Evolutionary conservation across 92 coral and sea anemone species (phyloP).

Genomic region (Desmophyllum pertusum): DNA sequence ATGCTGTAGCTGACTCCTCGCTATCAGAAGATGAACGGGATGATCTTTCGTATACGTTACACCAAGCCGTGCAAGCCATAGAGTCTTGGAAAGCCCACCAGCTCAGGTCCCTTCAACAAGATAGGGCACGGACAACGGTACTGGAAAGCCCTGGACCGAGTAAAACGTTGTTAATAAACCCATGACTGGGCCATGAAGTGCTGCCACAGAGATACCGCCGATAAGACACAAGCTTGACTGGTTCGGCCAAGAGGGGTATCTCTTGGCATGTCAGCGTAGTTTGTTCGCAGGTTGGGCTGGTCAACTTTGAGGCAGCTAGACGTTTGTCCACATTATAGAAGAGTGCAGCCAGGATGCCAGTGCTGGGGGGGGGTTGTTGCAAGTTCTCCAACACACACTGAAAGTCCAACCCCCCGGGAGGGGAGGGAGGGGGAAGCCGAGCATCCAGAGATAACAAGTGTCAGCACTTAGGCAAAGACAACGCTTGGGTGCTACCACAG

Average conservation of each 20-base stretch:
- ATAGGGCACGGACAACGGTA: not conserved
- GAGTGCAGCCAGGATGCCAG: too few species aligned
- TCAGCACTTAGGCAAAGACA: conserved; percentile 29
- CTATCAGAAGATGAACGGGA: conserved; percentile 43
- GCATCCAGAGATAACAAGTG: conserved; percentile 21
- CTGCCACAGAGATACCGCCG: not conserved
- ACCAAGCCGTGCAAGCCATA: conserved; percentile 35
- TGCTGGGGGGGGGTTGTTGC: too few species aligned
- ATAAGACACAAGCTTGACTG: too few species aligned
- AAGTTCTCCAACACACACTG: conserved; percentile 24
- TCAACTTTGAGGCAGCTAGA: conserved; percentile 18
- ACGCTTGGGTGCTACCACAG: conserved; percentile 46
- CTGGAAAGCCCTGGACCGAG: not conserved
- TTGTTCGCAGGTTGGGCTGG: too few species aligned
- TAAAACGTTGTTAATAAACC: not conserved
- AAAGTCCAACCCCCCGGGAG: too few species aligned
- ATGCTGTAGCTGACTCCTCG: conserved; percentile 4
- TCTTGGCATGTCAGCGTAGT: conserved; percentile 44
- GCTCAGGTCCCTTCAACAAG: too few species aligned
- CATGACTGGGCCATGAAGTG: conserved; percentile 1
- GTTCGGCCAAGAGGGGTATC: conserved; percentile 2
- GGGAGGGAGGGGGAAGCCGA: conserved; percentile 22
- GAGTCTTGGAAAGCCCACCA: not conserved
- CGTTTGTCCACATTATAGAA: conserved; percentile 34
- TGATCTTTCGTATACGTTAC: conserved; percentile 22